Evolutionary conservation across 2,888 invertebrate species (phyloP), one percentile per base, ranked within the genome.

Genomic region (Aporophyla nigra): DNA sequence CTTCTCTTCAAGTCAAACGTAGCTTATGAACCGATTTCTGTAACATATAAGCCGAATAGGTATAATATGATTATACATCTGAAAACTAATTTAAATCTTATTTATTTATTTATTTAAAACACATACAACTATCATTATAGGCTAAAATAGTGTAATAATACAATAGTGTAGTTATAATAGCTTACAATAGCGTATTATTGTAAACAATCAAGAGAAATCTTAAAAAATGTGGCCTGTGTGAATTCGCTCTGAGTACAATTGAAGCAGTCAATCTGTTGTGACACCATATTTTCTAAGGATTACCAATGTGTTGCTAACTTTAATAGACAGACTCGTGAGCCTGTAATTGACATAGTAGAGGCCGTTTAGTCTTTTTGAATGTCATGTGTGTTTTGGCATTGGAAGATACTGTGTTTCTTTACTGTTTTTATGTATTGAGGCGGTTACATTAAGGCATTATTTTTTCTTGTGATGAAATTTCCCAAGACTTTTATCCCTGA

Each of bases 1-100:
- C 67, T 76, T 74, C 61, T 68, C 66, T 61, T 73, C 51, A 59
- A 79, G 68, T 69, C 27, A 27, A 76, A 74, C 51, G 59, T 59
- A 56, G 43, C 33, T 53, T 62, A 46, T 59, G 70, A 71, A 78
- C 71, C 40, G 33, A 76, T 82, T 65, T 58, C 46, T 24, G 46
- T 19, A 56, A 66, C 27, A 43, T 65, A 43, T 9, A 9, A 40
- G 19, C 19, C 7, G 21, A 33, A 27, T 53, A 33, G n/a, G 16
- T 33, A 49, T n/a, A 9, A 43, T 61, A 9, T 10, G 14, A 53
- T 2, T 33, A 53, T 40, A n/a, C 2, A 27, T 40, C 33, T 33
- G 10, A 27, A 43, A 53, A 46, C 6, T 16, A 12, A 51, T 43
- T 53, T 21, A 10, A n/a, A 51, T 43, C 0, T 19, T 33, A n/a